These are phyloP conservation scores for Lithodes maja DNA, from an alignment of 2,888 invertebrate species.

Conservation along the genomic window DNA sequence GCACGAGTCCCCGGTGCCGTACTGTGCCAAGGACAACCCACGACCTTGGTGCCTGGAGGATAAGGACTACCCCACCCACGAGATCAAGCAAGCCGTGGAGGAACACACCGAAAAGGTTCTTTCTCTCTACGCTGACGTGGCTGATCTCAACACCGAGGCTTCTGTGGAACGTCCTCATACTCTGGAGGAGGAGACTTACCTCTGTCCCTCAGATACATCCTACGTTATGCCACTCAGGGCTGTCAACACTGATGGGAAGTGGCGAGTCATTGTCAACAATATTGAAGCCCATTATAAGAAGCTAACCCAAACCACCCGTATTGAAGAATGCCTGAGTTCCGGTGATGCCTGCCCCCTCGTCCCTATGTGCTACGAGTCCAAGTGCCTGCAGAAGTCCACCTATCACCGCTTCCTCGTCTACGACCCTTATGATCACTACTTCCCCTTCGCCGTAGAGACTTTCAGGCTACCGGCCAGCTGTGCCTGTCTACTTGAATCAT, in stretches of 20 bases:
- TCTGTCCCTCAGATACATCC: slow-evolving; percentile 71
- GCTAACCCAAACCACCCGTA: slow-evolving; percentile 71
- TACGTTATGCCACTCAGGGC: slow-evolving; percentile 72
- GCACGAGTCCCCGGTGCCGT: slow-evolving; percentile 1
- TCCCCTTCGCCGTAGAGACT: slow-evolving; percentile 72
- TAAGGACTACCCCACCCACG: slow-evolving; percentile 55
- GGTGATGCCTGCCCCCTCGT: slow-evolving; percentile 64
- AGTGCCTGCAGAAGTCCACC: slow-evolving; percentile 72
- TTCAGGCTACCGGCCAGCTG: slow-evolving; percentile 72
- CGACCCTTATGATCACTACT: slow-evolving; percentile 72
- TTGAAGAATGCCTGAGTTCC: slow-evolving; percentile 69
- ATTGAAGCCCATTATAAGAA: slow-evolving; percentile 71
- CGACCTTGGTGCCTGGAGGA: slow-evolving; percentile 55
- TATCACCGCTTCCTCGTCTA: slow-evolving; percentile 72
- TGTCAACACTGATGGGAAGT: slow-evolving; percentile 71
- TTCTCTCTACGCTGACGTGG: slow-evolving; percentile 69
- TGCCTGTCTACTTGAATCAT: slow-evolving; percentile 62
- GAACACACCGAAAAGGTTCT: slow-evolving; percentile 57
- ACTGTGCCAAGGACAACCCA: slow-evolving; percentile 60
- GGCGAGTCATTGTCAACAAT: slow-evolving; percentile 72
- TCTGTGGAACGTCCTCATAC: slow-evolving; percentile 45
- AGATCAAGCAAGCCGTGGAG: slow-evolving; percentile 65
- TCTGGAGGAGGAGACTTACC: slow-evolving; percentile 71
- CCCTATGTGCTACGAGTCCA: slow-evolving; percentile 71
- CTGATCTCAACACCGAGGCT: slow-evolving; percentile 45